Conservation (phyloP, 2,888 invertebrate genomes). For the Drosophila longiperda region DNA sequence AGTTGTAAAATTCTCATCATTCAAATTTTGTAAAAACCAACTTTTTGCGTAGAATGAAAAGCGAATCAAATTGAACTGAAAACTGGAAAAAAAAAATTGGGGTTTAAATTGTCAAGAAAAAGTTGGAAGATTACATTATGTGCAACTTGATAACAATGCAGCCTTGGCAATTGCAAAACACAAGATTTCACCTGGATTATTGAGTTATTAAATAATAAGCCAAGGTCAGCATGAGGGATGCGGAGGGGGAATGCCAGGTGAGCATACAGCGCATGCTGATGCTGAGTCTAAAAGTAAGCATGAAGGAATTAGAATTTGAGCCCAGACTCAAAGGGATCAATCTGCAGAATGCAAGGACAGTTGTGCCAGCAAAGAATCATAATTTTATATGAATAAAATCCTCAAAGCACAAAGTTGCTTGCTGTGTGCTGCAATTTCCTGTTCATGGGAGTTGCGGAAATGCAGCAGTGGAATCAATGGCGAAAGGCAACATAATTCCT, state of each 20-base stretch:
- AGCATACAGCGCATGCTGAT: not conserved
- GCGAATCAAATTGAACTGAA: not conserved
- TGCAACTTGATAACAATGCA: not conserved
- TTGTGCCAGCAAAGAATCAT: not conserved
- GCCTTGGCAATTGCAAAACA: not conserved
- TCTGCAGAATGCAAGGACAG: not conserved
- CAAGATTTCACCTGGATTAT: not conserved
- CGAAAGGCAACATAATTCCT: slow-evolving; percentile 13
- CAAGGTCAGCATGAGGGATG: not conserved
- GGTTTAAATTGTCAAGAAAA: not conserved
- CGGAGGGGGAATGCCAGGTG: not conserved
- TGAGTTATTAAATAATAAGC: not conserved
- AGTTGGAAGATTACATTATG: not conserved
- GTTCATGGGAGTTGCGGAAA: slow-evolving; percentile 42
- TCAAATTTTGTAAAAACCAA: not conserved
- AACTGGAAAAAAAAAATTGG: not conserved
- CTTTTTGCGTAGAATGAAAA: not conserved
- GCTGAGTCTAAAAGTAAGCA: not conserved
- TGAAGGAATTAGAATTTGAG: not conserved
- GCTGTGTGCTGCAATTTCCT: slow-evolving; percentile 42
- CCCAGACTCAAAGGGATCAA: not conserved
- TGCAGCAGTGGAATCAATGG: slow-evolving; percentile 29
- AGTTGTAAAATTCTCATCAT: not conserved
- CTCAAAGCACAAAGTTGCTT: not conserved
- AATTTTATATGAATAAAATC: not conserved